Base-by-base conservation (phyloP, 2,888 invertebrate species). In the Drymonia ruficornis region DNA sequence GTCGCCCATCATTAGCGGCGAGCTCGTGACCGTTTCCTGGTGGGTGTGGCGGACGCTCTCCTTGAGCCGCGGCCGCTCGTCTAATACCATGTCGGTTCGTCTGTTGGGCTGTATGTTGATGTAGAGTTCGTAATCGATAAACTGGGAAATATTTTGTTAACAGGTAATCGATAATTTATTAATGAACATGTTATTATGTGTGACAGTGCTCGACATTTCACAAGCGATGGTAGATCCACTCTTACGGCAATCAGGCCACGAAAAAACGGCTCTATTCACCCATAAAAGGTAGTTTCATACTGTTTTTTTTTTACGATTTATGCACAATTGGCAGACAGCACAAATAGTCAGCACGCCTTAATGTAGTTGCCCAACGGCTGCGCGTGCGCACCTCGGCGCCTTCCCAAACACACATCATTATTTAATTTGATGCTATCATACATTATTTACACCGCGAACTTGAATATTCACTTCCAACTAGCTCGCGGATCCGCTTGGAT, bases 31-130 rank as follows among this genome's bases (percentile, higher is more conserved):
- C 65, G 73, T 78, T 82, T 80, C 78, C 80, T 76, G 48, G 78
- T 83, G 76, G 85, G 84, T 76, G 83, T 76, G 84, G 80, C 68
- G 69, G 62, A 52, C 42, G 74, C 53, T 74, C 70, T 70, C 74
- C 74, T 74, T 74, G 74, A 71, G 18, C 15, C 15, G 11, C 28
- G 13, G 9, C 18, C 50, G 18, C 29, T 29, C 12, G 2, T 40
- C 36, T 36, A 36, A 23, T 36, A 6, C n/a, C 13, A 36, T 0
- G 13, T 36, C n/a, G 0, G 36, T 36, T 2, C n/a, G 36, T n/a
- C 36, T 36, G 36, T 36, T 11, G 13, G 13, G 2, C 12, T 31
- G 12, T 31, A 31, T 5, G n/a, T 6, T 36, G 36, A 36, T 36
- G 31, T 31, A 38, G 1, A 6, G 38, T 38, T 38, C 11, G 38